A percentile compares a stretch with the other conserved stretches of the same genome.
These are phyloP conservation scores for Amblyteles armatorius DNA, from an alignment of 2,888 invertebrate species.

Conservation along the genomic window DNA sequence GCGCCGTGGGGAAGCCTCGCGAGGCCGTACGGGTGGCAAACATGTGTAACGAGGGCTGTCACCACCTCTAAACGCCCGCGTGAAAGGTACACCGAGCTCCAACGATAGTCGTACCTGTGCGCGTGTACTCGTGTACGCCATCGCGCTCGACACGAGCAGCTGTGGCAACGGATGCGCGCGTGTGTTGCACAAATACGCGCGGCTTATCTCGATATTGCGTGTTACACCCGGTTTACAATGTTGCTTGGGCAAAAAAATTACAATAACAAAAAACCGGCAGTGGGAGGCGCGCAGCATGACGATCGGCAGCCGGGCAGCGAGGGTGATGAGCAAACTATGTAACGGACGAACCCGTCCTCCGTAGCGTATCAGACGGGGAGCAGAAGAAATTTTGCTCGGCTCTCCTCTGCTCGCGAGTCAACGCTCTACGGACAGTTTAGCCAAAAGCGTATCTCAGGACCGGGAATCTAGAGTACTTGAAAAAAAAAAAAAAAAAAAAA, in stretches of 20 bases:
- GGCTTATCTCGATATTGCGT: conserved; percentile 55
- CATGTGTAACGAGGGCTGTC: conserved; percentile 68
- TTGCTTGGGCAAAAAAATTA: conserved; percentile 38
- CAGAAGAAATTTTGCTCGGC: background rate
- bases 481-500: background rate
- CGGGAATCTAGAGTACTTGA: conserved; percentile 39
- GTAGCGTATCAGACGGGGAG: background rate
- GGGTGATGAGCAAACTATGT: conserved; percentile 3
- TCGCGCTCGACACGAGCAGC: background rate
- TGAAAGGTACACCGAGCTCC: conserved; percentile 45
- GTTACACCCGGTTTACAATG: conserved; percentile 50
- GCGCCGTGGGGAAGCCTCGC: conserved; percentile 53
- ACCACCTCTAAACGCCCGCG: conserved; percentile 60
- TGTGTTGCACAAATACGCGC: conserved; percentile 54
- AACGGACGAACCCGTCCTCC: background rate
- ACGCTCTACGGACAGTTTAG: conserved; percentile 20
- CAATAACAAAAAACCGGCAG: conserved; percentile 13
- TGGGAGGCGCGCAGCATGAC: background rate
- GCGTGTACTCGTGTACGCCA: conserved; percentile 6
- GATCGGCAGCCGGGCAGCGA: background rate
- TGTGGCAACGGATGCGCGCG: conserved; percentile 47
- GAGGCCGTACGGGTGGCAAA: conserved; percentile 66
- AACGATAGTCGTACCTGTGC: background rate
- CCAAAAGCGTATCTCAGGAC: conserved; percentile 42
- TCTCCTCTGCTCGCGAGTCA: background rate